Percentiles rank a stretch among this genome's conserved stretches.
Conservation (phyloP, 1,140 invertebrate genomes). For the Procambarus virginalis region DNA sequence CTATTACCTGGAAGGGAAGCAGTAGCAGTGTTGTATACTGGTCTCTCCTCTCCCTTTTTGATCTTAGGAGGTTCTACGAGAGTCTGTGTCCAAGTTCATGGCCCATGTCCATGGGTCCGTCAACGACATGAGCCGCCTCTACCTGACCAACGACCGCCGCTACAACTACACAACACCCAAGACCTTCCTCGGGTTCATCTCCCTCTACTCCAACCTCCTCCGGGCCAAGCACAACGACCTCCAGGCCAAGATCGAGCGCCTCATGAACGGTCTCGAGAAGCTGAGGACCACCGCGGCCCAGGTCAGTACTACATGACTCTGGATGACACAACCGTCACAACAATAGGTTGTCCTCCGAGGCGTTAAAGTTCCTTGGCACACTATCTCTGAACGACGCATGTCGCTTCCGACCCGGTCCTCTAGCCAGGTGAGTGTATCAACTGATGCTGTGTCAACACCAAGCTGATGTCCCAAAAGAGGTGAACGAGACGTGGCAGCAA, state of each 20-base stretch:
- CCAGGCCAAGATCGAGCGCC: conserved; percentile 85
- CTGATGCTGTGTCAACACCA: too few species aligned
- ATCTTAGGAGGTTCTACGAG: conserved; percentile 79
- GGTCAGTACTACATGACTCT: conserved; percentile 76
- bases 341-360: too few species aligned
- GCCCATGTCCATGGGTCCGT: conserved; percentile 95
- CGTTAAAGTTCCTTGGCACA: too few species aligned
- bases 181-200: conserved; percentile 96
- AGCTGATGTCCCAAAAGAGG: too few species aligned
- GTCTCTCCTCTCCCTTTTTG: neutral
- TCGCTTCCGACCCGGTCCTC: too few species aligned
- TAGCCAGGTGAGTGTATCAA: too few species aligned
- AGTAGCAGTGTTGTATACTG: too few species aligned
- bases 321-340: too few species aligned
- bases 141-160: conserved; percentile 90
- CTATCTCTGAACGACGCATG: too few species aligned
- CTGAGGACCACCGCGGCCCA: conserved; percentile 89
- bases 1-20: too few species aligned
- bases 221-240: conserved; percentile 88
- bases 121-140: conserved; percentile 87
- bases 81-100: conserved; percentile 93
- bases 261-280: conserved; percentile 96
- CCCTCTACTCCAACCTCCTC: conserved; percentile 90
- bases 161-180: conserved; percentile 99
- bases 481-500: too few species aligned